Base-by-base conservation (phyloP, 1,140 invertebrate genomes). In the Mya arenaria region DNA sequence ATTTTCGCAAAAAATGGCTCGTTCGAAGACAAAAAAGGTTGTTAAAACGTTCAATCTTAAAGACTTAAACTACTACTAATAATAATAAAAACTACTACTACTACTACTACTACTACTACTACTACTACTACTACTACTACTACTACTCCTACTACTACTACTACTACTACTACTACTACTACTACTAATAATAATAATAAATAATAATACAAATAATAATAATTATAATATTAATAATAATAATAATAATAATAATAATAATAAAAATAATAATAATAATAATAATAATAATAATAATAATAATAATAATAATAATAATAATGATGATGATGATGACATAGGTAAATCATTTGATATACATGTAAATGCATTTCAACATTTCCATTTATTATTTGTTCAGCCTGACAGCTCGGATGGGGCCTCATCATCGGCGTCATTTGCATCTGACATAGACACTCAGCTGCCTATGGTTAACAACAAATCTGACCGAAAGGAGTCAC, bases 391-490 rank as follows among this genome's bases (percentile, higher is more conserved):
- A 36, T 37, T 52, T 37, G 56, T 72, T 34, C 30, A 72, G 69
- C n/a, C 69, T n/a, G 69, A 58, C 19, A 72, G 69, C 58, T 48
- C 69, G 2, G 69, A 37, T 39, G 69, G 69, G 4, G 69, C 69
- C 1, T 72, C 69, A 15, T 48, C 37, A 23, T 30, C 28, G 15
- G 15, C 58, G 0, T 1, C 48, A n/a, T 34, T 32, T 30, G 32
- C 56, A 2, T 32, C 56, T 19, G 72, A 75, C n/a, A 44, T 75
- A 39, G 72, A 75, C 28, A 32, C 72, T 62, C 44, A 66, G 37
- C n/a, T 56, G 28, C 6, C 28, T 10, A 23, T 78, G 19, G 74
- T 78, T 13, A 78, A 78, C 39, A 25, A 1, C 2, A 78, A 78
- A 32, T 78, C 66, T 66, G 74, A 65, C 13, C 44, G 28, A 36